phyloP scores from a whole-genome alignment of 2,113 vertebrate genomes.

The Hippocampus mohnikei region DNA sequence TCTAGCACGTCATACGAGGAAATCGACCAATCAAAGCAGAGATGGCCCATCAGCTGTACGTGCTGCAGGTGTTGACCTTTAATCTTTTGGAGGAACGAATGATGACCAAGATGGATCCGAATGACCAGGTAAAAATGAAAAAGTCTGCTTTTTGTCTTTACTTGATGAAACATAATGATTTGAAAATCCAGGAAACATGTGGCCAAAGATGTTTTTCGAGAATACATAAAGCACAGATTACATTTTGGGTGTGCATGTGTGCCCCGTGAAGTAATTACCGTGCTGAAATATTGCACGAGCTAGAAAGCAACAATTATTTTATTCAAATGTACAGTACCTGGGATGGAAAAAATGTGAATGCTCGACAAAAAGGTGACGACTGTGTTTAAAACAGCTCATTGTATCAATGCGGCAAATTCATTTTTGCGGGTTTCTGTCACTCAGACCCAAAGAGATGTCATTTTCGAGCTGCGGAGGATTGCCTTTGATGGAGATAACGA shows the following conservation, averaged over 20 bases:
- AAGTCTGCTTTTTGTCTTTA: not conserved
- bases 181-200: not conserved
- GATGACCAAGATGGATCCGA: constrained; percentile 99
- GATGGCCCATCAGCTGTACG: constrained; percentile 98
- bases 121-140: constrained; percentile 80
- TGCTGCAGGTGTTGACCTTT: constrained; percentile 95
- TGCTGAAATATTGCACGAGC: no score
- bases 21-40: constrained; percentile 98
- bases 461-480: constrained; percentile 93
- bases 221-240: not conserved
- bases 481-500: constrained; percentile 95
- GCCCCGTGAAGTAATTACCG: no score
- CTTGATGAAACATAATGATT: not conserved
- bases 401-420: no score
- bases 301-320: no score
- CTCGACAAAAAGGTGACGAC: no score
- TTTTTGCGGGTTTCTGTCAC: constrained; percentile 5
- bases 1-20: constrained; percentile 91
- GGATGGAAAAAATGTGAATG: no score
- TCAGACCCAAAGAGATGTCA: constrained; percentile 91
- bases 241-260: no score
- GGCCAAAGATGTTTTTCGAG: not conserved
- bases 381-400: no score
- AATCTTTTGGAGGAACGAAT: constrained; percentile 97
- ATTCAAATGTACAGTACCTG: no score